These are phyloP conservation scores for Aricia agestis DNA, from an alignment of 1,140 invertebrate species.

Conservation along the genomic window DNA sequence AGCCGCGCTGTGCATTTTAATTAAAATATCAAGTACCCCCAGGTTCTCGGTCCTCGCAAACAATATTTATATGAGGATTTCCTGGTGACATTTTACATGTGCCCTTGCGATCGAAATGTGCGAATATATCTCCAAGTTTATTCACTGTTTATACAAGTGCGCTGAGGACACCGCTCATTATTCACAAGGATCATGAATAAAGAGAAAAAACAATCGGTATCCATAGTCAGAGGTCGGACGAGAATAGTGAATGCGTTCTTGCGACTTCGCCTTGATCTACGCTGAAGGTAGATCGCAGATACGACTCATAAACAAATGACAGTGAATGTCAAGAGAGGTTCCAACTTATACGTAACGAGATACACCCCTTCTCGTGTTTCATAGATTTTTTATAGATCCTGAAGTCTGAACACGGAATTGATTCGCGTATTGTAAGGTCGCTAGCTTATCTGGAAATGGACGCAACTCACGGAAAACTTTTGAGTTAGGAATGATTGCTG, in stretches of 20 bases:
- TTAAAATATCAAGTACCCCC: slow-evolving; percentile 15
- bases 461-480: background rate
- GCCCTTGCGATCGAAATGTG: slow-evolving; percentile 15
- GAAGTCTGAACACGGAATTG: background rate
- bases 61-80: slow-evolving; percentile 25
- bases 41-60: slow-evolving; percentile 5
- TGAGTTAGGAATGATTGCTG: background rate
- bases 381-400: background rate
- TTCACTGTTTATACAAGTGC: slow-evolving; percentile 61
- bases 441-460: background rate
- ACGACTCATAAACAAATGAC: slow-evolving; percentile 14
- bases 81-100: slow-evolving; percentile 28
- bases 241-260: slow-evolving; percentile 54
- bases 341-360: background rate
- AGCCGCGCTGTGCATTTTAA: slow-evolving; percentile 29
- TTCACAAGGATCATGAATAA: slow-evolving; percentile 66
- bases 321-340: slow-evolving; percentile 9
- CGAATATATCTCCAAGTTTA: slow-evolving; percentile 37
- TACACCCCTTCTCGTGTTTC: background rate
- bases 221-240: slow-evolving; percentile 53
- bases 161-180: slow-evolving; percentile 65
- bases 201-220: slow-evolving; percentile 58
- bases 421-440: background rate
- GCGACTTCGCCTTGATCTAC: slow-evolving; percentile 57
- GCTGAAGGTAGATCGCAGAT: slow-evolving; percentile 34